These are phyloP conservation scores for Cassiopea xamachana DNA, from an alignment of 30 jellyfish, hydroid and myxozoan species.

Conservation along the genomic window DNA sequence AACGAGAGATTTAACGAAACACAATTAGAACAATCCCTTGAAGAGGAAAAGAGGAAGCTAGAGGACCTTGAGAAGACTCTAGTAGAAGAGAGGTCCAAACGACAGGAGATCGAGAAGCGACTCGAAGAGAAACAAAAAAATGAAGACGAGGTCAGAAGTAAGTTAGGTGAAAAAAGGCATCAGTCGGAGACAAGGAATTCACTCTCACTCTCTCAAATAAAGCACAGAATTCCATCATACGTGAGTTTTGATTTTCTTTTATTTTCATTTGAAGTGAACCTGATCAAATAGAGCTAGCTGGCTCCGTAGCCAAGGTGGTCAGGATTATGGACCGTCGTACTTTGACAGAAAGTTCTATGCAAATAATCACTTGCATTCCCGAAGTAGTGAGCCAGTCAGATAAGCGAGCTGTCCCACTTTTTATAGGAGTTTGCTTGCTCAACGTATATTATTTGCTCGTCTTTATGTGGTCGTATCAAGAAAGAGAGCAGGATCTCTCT, in stretches of 20 bases:
- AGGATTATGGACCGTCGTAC: no score
- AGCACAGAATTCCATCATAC: constrained; percentile 90
- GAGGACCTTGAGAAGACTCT: constrained; percentile 78
- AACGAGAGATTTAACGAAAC: constrained; percentile 84
- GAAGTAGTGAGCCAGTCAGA: no score
- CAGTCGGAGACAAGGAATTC: constrained; percentile 26
- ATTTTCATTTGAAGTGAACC: no score
- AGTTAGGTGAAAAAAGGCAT: constrained; percentile 30
- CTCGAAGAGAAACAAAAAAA: constrained; percentile 58
- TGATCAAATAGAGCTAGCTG: no score
- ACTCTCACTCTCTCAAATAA: constrained; percentile 57
- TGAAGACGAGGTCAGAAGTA: constrained; percentile 39
- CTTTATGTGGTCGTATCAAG: no score
- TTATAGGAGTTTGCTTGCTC: no score
- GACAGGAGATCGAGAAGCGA: constrained; percentile 85
- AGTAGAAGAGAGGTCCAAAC: constrained; percentile 81
- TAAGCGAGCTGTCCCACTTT: no score
- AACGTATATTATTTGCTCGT: no score
- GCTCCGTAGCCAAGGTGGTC: no score
- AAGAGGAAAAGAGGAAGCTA: constrained; percentile 84
- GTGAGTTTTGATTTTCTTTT: constrained; percentile 55
- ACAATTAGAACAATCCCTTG: constrained; percentile 80
- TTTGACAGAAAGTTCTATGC: no score
- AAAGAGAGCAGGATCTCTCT: no score
- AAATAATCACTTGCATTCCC: no score